phyloP scores from a whole-genome alignment of 2,113 vertebrate genomes.

The Leucoraja erinaceus region DNA sequence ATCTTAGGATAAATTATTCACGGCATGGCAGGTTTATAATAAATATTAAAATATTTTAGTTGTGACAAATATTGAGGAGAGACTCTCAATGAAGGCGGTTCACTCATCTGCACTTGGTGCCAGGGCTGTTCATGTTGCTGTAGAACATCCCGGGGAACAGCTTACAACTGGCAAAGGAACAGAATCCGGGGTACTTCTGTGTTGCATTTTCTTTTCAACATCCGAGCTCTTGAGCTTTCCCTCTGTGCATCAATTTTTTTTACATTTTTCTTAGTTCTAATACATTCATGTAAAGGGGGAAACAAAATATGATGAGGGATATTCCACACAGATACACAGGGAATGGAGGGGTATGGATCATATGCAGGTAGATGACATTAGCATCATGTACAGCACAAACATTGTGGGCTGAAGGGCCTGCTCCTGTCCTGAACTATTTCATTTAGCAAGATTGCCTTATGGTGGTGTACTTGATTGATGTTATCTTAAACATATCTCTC shows the following conservation, averaged over 20 bases:
- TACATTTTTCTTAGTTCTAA: not conserved
- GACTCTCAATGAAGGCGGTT: not conserved
- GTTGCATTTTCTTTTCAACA: not conserved
- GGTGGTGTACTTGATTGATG: no score
- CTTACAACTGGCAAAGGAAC: not conserved
- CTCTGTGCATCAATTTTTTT: not conserved
- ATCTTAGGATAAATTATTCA: constrained; percentile 7
- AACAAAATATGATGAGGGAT: not conserved
- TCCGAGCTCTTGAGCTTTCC: not conserved
- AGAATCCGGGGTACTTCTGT: not conserved
- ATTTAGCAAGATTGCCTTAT: no score
- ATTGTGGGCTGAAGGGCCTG: no score
- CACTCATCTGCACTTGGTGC: not conserved
- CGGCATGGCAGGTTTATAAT: constrained; percentile 8
- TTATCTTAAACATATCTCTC: no score
- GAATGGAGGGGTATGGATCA: no score
- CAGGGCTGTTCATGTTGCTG: not conserved
- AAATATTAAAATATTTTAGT: constrained; percentile 32
- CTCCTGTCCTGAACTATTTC: not conserved
- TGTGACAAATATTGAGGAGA: not conserved
- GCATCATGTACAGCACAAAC: no score
- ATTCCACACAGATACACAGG: not conserved
- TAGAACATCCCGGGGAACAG: not conserved
- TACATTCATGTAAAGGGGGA: not conserved
- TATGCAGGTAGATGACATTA: no score